Conservation (phyloP, 2,888 invertebrate genomes). For the Coenonympha glycerion region DNA sequence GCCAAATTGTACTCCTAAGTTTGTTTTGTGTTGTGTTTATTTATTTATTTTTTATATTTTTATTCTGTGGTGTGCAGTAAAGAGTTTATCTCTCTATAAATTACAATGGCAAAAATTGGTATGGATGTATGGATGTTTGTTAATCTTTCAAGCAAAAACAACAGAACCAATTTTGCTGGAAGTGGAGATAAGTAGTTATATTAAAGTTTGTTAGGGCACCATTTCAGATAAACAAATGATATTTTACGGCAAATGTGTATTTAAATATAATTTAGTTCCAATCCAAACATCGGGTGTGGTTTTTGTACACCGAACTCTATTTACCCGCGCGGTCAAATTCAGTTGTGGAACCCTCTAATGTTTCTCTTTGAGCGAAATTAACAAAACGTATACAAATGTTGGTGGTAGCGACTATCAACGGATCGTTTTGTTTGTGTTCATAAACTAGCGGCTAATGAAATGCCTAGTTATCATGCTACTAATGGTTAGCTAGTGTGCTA, state of each 20-base stretch:
- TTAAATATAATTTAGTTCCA: slow-evolving; percentile 12
- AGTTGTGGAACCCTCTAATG: slow-evolving; percentile 41
- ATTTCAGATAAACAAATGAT: too few species aligned
- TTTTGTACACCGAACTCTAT: slow-evolving; percentile 44
- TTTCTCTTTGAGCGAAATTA: slow-evolving; percentile 49
- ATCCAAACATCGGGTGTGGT: slow-evolving; percentile 37
- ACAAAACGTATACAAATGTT: slow-evolving; percentile 30
- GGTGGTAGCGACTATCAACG: slow-evolving; percentile 19
- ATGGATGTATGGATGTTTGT: too few species aligned
- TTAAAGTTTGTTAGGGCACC: too few species aligned
- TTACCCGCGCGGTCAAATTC: slow-evolving; percentile 53
- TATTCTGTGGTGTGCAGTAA: too few species aligned
- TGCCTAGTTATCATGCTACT: not conserved
- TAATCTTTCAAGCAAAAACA: too few species aligned
- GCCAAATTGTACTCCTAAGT: too few species aligned
- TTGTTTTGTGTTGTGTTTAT: too few species aligned
- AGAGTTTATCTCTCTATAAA: too few species aligned
- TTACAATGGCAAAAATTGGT: too few species aligned
- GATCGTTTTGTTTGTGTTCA: slow-evolving; percentile 6
- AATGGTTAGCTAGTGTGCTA: not conserved
- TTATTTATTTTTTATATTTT: too few species aligned
- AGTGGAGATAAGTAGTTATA: too few species aligned
- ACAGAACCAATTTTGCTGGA: too few species aligned
- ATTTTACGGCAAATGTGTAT: not conserved
- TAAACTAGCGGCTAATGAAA: slow-evolving; percentile 7